Conservation (phyloP, 1,140 invertebrate genomes). For the Brachionus asplanchnoidis region DNA sequence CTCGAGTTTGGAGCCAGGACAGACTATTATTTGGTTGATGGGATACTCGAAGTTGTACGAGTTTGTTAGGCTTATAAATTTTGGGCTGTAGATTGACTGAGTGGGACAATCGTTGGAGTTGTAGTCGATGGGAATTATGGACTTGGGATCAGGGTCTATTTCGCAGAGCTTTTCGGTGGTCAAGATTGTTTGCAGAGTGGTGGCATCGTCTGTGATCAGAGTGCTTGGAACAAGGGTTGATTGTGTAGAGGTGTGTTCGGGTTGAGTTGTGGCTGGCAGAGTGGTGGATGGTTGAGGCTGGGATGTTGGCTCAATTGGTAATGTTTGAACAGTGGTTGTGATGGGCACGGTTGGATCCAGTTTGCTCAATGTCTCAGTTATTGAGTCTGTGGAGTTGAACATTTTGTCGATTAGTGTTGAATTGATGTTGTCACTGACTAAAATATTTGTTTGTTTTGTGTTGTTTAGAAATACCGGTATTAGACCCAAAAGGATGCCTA, state of each 20-base stretch:
- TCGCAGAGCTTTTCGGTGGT: background rate
- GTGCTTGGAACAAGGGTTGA: background rate
- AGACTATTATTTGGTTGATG: slow-evolving; percentile 26
- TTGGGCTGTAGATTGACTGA: slow-evolving; percentile 13
- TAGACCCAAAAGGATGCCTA: background rate
- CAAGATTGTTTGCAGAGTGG: background rate
- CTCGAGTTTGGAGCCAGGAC: background rate
- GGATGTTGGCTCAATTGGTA: background rate
- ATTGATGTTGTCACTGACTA: background rate
- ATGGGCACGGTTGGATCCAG: background rate
- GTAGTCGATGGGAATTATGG: background rate
- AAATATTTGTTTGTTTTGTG: background rate
- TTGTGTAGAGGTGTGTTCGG: background rate
- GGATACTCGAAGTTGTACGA: slow-evolving; percentile 26
- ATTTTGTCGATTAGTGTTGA: background rate
- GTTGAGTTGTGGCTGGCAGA: background rate
- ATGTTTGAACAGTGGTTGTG: background rate
- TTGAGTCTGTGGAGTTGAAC: background rate
- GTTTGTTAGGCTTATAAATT: background rate
- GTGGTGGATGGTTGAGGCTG: background rate
- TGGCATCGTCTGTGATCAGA: background rate
- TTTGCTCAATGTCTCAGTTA: background rate
- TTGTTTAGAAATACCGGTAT: slow-evolving; percentile 34
- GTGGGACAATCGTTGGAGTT: slow-evolving; percentile 3
- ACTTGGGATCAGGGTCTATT: background rate